phyloP scores from a whole-genome alignment of 2,113 vertebrate species.

The Peucedramus taeniatus region DNA sequence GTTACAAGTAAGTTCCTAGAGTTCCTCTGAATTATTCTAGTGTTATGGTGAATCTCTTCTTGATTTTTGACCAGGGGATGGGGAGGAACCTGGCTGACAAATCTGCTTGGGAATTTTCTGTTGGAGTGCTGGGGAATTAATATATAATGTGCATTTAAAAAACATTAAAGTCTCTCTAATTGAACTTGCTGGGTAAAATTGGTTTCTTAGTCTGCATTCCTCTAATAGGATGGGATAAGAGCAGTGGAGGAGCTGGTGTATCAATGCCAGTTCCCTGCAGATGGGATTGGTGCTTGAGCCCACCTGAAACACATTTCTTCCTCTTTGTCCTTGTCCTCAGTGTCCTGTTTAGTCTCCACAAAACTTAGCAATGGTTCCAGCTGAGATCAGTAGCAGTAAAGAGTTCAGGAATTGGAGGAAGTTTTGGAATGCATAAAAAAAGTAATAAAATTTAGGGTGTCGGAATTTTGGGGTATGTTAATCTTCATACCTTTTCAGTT shows the following conservation, averaged over 20 bases:
- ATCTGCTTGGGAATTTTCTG: background rate
- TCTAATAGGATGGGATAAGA: background rate
- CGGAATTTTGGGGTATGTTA: background rate
- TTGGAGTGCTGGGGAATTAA: background rate
- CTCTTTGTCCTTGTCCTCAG: background rate
- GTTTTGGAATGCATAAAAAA: background rate
- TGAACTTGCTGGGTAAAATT: background rate
- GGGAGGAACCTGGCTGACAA: background rate
- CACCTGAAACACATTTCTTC: background rate
- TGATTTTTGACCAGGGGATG: background rate
- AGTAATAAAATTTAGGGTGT: background rate
- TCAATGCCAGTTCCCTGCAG: background rate
- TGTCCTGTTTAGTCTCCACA: background rate
- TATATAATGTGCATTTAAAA: background rate
- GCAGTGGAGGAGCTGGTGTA: background rate
- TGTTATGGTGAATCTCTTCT: background rate
- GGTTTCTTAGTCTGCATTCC: background rate
- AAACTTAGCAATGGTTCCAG: background rate
- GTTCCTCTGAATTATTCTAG: conserved; percentile 3
- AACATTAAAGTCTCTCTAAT: background rate
- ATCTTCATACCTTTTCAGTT: background rate
- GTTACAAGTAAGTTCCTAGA: conserved; percentile 92
- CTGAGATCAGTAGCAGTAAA: background rate
- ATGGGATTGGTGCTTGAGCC: background rate
- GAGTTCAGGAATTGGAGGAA: background rate